phyloP scores from a whole-genome alignment of 92 coral and sea anemone genomes.

The Parazoanthus darwini region DNA sequence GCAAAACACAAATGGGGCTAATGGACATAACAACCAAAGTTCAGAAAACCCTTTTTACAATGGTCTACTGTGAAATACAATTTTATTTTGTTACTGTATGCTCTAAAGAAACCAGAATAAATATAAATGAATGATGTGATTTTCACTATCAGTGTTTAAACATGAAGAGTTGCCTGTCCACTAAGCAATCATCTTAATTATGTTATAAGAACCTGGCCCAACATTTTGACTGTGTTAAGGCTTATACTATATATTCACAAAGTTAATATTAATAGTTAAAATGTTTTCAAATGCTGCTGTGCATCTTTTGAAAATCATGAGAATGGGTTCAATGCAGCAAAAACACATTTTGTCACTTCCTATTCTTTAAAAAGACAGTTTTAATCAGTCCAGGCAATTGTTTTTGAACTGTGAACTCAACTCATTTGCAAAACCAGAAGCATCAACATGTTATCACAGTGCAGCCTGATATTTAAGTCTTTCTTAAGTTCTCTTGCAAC shows the following conservation, averaged over 20 bases:
- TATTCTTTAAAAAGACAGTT: neutral
- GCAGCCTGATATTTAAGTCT: conserved; percentile 50
- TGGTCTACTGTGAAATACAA: too few relatives aligned
- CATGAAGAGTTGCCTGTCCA: neutral
- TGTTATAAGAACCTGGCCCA: neutral
- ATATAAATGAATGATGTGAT: neutral
- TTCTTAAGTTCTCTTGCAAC: conserved; percentile 91
- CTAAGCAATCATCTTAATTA: neutral
- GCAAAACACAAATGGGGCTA: too few relatives aligned
- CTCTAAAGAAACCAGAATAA: neutral
- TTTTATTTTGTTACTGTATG: too few relatives aligned
- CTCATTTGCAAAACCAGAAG: neutral
- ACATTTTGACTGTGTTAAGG: neutral
- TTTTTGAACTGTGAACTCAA: neutral
- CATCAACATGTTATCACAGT: neutral
- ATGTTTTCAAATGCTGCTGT: neutral
- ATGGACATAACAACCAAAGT: too few relatives aligned
- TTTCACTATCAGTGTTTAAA: too few relatives aligned
- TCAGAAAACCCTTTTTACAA: too few relatives aligned
- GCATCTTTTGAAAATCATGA: too few relatives aligned
- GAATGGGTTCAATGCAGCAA: neutral
- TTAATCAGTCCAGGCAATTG: too few relatives aligned
- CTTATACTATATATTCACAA: neutral
- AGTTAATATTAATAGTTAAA: neutral
- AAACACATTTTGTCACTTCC: neutral